Percentiles rank a stretch among this genome's conserved stretches.
Conservation (phyloP, 2,888 invertebrate genomes). For the Tetranychus truncatus region DNA sequence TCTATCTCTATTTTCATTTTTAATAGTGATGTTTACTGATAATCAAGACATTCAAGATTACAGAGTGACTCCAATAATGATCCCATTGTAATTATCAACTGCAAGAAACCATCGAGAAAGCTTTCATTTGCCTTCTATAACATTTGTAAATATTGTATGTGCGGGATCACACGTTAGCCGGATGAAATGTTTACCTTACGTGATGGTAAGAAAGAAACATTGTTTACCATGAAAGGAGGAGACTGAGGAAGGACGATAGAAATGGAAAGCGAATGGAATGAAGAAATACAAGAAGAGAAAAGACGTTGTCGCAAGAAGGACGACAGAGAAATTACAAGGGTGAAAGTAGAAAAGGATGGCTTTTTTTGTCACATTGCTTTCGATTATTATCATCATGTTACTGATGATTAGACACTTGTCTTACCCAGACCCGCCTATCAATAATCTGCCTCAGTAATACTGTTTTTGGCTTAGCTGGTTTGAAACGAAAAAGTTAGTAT, state of each 20-base stretch:
- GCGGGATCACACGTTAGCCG: constrained; percentile 1
- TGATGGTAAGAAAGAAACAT: not conserved
- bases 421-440: too few relatives aligned
- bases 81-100: too few relatives aligned
- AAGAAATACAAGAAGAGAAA: not conserved
- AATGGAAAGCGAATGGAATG: not conserved
- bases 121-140: too few relatives aligned
- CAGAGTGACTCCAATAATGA: too few relatives aligned
- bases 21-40: not conserved
- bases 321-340: constrained; percentile 15
- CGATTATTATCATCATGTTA: too few relatives aligned
- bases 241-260: not conserved
- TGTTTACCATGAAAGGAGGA: not conserved
- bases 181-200: not conserved
- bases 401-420: too few relatives aligned
- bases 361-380: too few relatives aligned
- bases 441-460: too few relatives aligned
- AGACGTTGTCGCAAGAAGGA: not conserved
- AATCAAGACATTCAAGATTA: too few relatives aligned
- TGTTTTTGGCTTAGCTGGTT: too few relatives aligned
- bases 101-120: too few relatives aligned
- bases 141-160: not conserved
- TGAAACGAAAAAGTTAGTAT: too few relatives aligned
- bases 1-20: not conserved
- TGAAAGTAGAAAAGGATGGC: constrained; percentile 7